Conservation (phyloP, 2,113 vertebrate species). For the Oxyura jamaicensis region DNA sequence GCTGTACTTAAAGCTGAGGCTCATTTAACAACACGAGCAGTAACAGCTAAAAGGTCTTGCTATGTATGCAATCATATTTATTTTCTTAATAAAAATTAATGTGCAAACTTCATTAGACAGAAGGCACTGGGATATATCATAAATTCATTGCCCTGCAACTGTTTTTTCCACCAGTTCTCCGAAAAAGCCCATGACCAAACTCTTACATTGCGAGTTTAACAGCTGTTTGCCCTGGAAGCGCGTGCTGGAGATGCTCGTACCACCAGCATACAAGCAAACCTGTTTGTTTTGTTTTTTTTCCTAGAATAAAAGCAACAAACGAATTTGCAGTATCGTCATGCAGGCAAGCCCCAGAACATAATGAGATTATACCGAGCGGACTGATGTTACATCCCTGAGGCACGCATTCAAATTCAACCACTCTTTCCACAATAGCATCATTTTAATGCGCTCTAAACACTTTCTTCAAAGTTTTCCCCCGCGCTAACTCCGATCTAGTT, state of each 20-base stretch:
- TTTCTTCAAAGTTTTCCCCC: not conserved
- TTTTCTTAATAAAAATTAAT: not conserved
- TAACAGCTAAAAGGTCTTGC: not conserved
- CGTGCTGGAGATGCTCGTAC: not conserved
- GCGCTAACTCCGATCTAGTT: not conserved
- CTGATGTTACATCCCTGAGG: not conserved
- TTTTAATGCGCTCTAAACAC: not conserved
- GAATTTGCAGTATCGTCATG: not conserved
- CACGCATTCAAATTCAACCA: not conserved
- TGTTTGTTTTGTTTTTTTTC: not conserved
- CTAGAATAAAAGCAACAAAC: not conserved
- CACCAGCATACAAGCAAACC: rapidly evolving
- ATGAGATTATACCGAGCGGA: not conserved
- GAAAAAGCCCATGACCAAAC: not conserved
- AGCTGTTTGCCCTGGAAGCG: not conserved
- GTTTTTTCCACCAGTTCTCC: not conserved
- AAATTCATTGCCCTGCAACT: not conserved
- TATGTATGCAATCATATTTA: not conserved
- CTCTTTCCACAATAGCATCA: not conserved
- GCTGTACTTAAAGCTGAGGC: not conserved
- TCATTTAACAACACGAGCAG: not conserved
- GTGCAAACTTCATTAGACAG: not conserved
- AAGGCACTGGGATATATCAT: not conserved
- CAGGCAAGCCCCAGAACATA: not conserved
- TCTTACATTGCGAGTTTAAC: rapidly evolving